A percentile compares a stretch with the other conserved stretches of the same genome.
phyloP scores from a whole-genome alignment of 2,113 vertebrate species.

The Atlantisia rogersi region DNA sequence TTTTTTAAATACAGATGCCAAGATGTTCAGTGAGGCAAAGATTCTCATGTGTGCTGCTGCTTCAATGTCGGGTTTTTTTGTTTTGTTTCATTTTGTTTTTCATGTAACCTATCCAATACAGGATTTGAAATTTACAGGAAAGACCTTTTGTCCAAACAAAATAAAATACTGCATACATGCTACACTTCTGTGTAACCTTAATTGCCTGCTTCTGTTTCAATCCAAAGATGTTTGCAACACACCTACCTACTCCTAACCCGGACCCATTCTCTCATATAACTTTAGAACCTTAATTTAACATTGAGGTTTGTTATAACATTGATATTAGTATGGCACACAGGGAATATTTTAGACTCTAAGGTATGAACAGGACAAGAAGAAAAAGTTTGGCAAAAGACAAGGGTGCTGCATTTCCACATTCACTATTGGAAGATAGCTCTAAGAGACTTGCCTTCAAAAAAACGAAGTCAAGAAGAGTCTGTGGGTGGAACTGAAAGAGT shows the following conservation, averaged over 20 bases:
- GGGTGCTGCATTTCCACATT: neutral
- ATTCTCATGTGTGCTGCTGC: neutral
- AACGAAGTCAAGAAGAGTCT: accelerated
- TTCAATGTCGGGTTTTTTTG: neutral
- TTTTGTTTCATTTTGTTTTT: too few species aligned
- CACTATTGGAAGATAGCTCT: neutral
- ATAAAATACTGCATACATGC: neutral
- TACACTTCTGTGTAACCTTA: neutral
- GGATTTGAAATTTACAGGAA: neutral
- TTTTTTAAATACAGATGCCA: neutral
- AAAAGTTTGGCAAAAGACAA: neutral
- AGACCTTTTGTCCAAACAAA: neutral
- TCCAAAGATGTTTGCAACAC: neutral
- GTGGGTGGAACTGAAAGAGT: neutral
- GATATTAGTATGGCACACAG: neutral
- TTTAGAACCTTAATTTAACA: neutral
- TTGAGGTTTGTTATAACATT: accelerated
- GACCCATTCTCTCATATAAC: accelerated
- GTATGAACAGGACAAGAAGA: neutral
- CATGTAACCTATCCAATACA: neutral
- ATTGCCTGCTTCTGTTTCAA: neutral
- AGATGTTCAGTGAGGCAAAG: neutral
- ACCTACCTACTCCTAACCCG: neutral
- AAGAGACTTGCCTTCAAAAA: neutral
- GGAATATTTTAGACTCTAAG: neutral